A percentile compares a stretch with the other conserved stretches of the same genome.
These are phyloP conservation scores for Ceramica pisi DNA, from an alignment of 2,888 invertebrate species.

Conservation along the genomic window DNA sequence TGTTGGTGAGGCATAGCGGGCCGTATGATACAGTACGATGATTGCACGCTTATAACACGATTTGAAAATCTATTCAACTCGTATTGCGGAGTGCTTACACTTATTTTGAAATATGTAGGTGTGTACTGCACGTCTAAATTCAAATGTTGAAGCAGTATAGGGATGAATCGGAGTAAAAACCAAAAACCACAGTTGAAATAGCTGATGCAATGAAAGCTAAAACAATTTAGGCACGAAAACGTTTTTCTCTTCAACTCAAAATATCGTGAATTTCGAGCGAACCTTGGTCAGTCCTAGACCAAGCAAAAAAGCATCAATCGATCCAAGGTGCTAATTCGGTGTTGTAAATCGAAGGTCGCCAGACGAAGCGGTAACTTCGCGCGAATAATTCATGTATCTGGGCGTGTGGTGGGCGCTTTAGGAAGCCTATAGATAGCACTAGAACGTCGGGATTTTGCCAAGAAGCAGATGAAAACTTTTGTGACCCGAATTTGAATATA, in stretches of 20 bases:
- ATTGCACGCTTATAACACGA: slow-evolving; percentile 27
- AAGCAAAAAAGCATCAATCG: slow-evolving; percentile 25
- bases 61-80: slow-evolving; percentile 20
- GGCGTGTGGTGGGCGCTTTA: slow-evolving; percentile 33
- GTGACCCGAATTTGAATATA: slow-evolving; percentile 44
- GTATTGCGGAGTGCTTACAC: slow-evolving; percentile 6
- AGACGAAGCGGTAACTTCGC: slow-evolving; percentile 30
- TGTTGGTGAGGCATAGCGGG: slow-evolving; percentile 57
- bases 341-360: slow-evolving; percentile 34
- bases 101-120: not conserved
- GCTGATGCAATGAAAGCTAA: not conserved
- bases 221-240: not conserved
- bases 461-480: slow-evolving; percentile 43
- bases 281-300: not conserved
- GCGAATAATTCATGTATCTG: slow-evolving; percentile 51
- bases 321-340: slow-evolving; percentile 37
- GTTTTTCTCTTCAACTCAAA: not conserved
- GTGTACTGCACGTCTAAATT: not conserved
- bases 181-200: not conserved
- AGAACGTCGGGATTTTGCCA: slow-evolving; percentile 26
- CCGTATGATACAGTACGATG: slow-evolving; percentile 6
- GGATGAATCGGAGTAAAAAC: not conserved
- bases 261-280: not conserved
- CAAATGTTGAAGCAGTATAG: not conserved
- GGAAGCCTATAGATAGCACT: slow-evolving; percentile 34